phyloP scores from a whole-genome alignment of 2,113 vertebrate species.

The cat (Felis catus) region DNA sequence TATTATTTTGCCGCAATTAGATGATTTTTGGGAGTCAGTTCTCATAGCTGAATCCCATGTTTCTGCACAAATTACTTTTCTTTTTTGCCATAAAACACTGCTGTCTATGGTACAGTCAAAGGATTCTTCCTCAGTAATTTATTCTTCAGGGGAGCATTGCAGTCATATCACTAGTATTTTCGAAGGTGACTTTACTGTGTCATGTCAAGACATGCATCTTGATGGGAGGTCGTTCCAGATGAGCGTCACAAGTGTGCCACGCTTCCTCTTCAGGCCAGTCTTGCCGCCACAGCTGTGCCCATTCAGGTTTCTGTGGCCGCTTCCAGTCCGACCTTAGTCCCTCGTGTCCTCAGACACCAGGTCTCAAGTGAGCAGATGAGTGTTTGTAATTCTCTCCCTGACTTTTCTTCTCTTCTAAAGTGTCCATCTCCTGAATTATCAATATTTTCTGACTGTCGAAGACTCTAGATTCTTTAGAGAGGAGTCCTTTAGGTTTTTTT shows the following conservation, averaged over 20 bases:
- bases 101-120: neutral
- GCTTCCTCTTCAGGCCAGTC: neutral
- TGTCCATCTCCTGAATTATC: neutral
- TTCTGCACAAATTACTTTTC: neutral
- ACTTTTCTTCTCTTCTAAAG: neutral
- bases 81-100: neutral
- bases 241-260: neutral
- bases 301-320: neutral
- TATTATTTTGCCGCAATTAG: neutral
- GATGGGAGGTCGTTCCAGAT: neutral
- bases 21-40: neutral
- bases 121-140: neutral
- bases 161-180: neutral
- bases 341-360: neutral
- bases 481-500: neutral
- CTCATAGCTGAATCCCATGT: neutral
- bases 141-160: neutral
- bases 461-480: neutral
- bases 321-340: neutral
- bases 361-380: neutral
- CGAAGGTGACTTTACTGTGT: neutral
- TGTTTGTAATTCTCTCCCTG: neutral
- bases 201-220: neutral
- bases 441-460: neutral
- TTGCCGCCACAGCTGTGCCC: rapidly evolving